Evolutionary conservation across 2,797 vertebrate species (phyloP).

Genomic region (Pitangus sulphuratus): DNA sequence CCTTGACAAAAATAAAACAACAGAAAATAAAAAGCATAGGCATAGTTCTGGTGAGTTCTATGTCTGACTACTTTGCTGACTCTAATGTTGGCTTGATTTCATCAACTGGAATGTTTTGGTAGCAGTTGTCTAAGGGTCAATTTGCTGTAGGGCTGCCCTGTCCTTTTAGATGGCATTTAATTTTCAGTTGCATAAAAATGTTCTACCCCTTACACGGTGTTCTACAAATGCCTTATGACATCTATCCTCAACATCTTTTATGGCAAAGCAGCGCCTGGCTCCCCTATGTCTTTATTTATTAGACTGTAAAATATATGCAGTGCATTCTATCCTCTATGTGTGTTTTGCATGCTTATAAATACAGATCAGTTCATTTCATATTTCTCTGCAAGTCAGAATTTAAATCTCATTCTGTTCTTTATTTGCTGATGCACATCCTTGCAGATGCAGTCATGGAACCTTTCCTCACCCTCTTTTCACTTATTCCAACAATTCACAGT

Average conservation of each 20-base stretch:
- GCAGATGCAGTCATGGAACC: background rate
- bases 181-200: background rate
- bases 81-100: background rate
- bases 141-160: slow-evolving; percentile 22
- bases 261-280: background rate
- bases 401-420: background rate
- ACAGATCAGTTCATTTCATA: background rate
- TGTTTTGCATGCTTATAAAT: background rate
- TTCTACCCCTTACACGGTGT: background rate
- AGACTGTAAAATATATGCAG: background rate
- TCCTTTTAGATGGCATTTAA: slow-evolving; percentile 45
- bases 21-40: background rate
- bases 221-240: slow-evolving; percentile 31
- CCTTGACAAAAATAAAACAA: background rate
- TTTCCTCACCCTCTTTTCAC: background rate
- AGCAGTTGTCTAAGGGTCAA: background rate
- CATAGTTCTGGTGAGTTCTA: background rate
- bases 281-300: background rate
- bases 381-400: background rate
- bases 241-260: background rate
- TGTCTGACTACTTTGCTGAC: background rate
- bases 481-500: background rate
- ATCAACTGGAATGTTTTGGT: background rate
- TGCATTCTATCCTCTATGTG: background rate
- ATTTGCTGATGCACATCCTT: background rate